phyloP scores from a whole-genome alignment of 1,140 invertebrate species.

The Eubasilissa regina region DNA sequence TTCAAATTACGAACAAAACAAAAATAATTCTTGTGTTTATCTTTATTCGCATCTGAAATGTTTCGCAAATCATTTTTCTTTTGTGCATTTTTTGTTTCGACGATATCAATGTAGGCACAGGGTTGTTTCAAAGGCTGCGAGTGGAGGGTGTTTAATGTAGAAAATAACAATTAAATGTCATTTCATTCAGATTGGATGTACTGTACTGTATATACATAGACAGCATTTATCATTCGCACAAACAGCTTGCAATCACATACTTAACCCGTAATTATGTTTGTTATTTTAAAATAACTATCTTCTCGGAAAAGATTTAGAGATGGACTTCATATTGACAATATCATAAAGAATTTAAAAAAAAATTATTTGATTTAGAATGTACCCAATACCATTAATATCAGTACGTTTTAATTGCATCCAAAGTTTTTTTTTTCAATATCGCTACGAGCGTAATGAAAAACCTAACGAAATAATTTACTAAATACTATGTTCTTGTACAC shows the following conservation, averaged over 20 bases:
- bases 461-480: too few relatives aligned
- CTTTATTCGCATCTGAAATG: neutral
- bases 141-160: slow-evolving; percentile 49
- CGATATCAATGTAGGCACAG: slow-evolving; percentile 53
- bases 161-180: slow-evolving; percentile 6
- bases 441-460: too few relatives aligned
- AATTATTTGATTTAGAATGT: too few relatives aligned
- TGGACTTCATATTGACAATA: too few relatives aligned
- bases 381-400: too few relatives aligned
- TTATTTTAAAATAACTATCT: too few relatives aligned
- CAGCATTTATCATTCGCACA: neutral
- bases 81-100: slow-evolving; percentile 18
- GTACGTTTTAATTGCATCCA: too few relatives aligned
- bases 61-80: neutral
- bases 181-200: neutral
- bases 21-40: neutral
- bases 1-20: slow-evolving; percentile 1
- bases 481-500: too few relatives aligned
- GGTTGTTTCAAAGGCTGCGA: slow-evolving; percentile 57
- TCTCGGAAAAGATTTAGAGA: too few relatives aligned
- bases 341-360: too few relatives aligned
- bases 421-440: too few relatives aligned
- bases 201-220: neutral
- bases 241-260: neutral
- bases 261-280: too few relatives aligned